Conservation (phyloP, 2,888 invertebrate species). For the Nephrotoma guestfalica region DNA sequence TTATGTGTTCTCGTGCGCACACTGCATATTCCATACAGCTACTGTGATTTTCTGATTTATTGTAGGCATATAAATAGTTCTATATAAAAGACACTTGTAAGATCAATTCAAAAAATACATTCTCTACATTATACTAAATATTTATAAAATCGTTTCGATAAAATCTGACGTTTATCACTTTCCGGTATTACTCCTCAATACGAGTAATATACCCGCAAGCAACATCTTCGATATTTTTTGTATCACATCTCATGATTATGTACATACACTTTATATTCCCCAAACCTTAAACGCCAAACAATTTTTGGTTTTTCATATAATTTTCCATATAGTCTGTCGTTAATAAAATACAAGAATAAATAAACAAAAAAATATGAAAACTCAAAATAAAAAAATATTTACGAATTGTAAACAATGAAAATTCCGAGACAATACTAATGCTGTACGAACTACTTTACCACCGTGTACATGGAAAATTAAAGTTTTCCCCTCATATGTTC, state of each 20-base stretch:
- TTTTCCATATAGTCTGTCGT: background rate
- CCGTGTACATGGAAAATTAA: background rate
- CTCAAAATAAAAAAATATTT: background rate
- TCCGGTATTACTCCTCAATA: background rate
- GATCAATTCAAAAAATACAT: background rate
- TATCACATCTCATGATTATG: background rate
- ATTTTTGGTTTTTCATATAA: background rate
- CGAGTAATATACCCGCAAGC: background rate
- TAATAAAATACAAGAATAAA: background rate
- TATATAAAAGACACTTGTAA: background rate
- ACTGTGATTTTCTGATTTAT: background rate
- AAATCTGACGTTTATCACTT: background rate
- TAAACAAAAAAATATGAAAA: background rate
- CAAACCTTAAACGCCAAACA: background rate
- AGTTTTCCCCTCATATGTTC: background rate
- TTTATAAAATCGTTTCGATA: background rate
- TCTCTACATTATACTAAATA: background rate
- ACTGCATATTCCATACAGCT: background rate
- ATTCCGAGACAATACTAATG: background rate
- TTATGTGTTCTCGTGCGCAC: background rate
- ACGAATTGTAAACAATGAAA: background rate
- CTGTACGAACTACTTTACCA: background rate
- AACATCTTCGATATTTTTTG: background rate
- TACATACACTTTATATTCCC: background rate
- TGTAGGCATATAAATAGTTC: background rate